Evolutionary conservation across 2,113 vertebrate genomes (phyloP).

Genomic region (Meriones unguiculatus): DNA sequence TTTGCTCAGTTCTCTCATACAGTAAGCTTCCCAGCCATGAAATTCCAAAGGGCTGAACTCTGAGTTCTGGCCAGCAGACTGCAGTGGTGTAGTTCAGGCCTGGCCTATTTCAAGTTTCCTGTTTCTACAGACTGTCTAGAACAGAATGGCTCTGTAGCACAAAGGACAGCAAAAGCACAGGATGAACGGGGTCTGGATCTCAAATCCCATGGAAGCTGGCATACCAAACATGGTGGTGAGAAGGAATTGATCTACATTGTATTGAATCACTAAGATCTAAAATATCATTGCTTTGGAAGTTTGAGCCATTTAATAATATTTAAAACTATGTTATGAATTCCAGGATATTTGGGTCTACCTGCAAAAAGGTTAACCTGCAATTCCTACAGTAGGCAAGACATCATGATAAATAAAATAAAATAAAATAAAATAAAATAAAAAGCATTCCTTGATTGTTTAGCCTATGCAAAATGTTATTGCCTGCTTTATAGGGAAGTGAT

Average conservation of each 20-base stretch:
- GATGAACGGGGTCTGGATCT: neutral
- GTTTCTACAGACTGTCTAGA: neutral
- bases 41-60: neutral
- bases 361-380: neutral
- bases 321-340: neutral
- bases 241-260: neutral
- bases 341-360: neutral
- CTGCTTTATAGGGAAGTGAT: neutral
- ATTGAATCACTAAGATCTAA: neutral
- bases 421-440: neutral
- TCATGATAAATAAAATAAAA: no score
- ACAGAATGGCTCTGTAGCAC: neutral
- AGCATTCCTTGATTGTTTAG: neutral
- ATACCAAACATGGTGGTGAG: neutral
- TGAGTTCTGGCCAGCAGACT: neutral
- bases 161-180: neutral
- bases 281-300: neutral
- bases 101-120: neutral
- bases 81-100: neutral
- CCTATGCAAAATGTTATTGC: neutral
- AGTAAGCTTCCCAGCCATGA: neutral
- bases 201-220: neutral
- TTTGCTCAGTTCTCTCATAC: neutral
- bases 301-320: neutral
- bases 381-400: neutral